Evolutionary conservation across 1,140 invertebrate species (phyloP).

Genomic region (Maconellicoccus hirsutus): DNA sequence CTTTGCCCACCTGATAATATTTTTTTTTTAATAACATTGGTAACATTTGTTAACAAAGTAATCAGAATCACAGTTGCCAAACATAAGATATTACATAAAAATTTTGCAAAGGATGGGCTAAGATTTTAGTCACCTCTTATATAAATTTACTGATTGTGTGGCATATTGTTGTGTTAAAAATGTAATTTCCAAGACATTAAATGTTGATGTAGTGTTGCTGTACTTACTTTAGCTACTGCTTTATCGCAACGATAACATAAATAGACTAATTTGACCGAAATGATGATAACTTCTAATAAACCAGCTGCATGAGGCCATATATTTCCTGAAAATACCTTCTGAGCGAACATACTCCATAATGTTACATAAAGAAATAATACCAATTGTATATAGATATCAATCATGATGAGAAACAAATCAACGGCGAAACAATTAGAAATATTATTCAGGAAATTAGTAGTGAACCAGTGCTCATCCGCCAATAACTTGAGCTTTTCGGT

Average conservation of each 20-base stretch:
- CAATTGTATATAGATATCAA: constrained; percentile 25
- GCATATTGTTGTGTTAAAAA: too few relatives aligned
- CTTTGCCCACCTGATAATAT: too few relatives aligned
- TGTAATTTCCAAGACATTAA: neutral
- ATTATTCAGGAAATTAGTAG: constrained; percentile 16
- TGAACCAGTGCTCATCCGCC: constrained; percentile 25
- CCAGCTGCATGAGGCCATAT: neutral
- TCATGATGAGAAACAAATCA: constrained; percentile 23
- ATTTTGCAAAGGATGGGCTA: too few relatives aligned
- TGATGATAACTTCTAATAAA: constrained; percentile 16
- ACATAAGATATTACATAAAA: too few relatives aligned
- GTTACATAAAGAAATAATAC: constrained; percentile 23
- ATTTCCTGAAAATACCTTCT: constrained; percentile 13
- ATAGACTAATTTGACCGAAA: constrained; percentile 20
- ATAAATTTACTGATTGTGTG: too few relatives aligned
- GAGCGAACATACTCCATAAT: constrained; percentile 23
- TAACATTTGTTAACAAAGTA: too few relatives aligned
- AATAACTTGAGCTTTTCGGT: neutral
- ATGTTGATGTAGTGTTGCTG: neutral
- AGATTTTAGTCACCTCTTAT: too few relatives aligned
- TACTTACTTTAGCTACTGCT: constrained; percentile 21
- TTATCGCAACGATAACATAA: constrained; percentile 24
- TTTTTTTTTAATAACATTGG: too few relatives aligned
- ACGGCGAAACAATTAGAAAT: constrained; percentile 18
- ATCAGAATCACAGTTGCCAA: too few relatives aligned